Evolutionary conservation across 2,113 vertebrate genomes (phyloP).

Genomic region (Gopherus evgoodei): DNA sequence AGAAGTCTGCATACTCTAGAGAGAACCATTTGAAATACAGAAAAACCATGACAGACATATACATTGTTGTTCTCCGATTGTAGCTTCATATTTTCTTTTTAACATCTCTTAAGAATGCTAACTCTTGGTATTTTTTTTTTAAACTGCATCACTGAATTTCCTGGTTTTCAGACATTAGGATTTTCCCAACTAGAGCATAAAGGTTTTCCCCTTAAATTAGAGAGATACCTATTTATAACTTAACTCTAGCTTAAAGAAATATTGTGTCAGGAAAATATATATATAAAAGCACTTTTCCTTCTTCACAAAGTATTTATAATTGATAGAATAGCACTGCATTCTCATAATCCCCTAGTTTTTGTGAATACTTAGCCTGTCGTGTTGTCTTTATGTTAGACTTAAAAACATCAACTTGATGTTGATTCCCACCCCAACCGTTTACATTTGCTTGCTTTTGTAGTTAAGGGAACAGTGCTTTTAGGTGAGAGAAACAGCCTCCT

Average conservation of each 20-base stretch:
- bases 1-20: too few species aligned
- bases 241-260: background rate
- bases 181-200: too few species aligned
- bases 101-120: background rate
- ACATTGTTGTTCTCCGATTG: too few species aligned
- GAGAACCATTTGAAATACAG: too few species aligned
- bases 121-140: background rate
- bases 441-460: background rate
- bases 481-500: background rate
- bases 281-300: background rate
- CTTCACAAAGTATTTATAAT: background rate
- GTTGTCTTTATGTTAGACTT: background rate
- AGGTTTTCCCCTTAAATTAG: background rate
- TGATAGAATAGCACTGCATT: background rate
- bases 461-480: background rate
- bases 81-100: too few species aligned
- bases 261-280: too few species aligned
- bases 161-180: too few species aligned
- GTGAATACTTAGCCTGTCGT: background rate
- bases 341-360: background rate
- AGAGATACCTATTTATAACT: background rate
- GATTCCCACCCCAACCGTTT: background rate
- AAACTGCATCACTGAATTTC: background rate
- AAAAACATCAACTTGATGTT: background rate
- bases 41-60: too few species aligned